Conservation (phyloP, 2,113 vertebrate species). For the Arvicanthis niloticus region DNA sequence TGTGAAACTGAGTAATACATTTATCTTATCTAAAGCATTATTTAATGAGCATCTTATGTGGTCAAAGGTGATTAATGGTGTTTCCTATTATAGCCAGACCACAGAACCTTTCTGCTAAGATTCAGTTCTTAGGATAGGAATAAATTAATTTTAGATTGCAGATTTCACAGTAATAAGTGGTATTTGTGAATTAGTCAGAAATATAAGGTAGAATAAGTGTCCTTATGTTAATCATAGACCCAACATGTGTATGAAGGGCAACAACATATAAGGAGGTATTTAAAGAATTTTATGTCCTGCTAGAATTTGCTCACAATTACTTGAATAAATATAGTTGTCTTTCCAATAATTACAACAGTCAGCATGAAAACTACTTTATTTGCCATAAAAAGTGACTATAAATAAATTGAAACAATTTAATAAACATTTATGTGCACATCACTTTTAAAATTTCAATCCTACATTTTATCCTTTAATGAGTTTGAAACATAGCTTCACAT, state of each 20-base stretch:
- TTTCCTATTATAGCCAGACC: neutral
- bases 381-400: neutral
- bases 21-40: constrained; percentile 4
- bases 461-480: neutral
- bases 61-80: neutral
- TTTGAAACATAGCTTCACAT: neutral
- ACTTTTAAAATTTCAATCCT: neutral
- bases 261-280: neutral
- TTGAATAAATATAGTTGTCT: neutral
- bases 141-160: neutral
- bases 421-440: neutral
- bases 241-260: neutral
- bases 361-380: neutral
- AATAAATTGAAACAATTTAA: neutral
- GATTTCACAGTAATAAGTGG: neutral
- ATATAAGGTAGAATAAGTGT: neutral
- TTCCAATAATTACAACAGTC: neutral
- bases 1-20: neutral
- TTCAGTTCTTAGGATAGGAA: neutral
- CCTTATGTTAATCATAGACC: neutral
- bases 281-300: neutral
- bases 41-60: neutral
- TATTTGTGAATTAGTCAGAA: neutral
- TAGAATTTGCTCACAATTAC: neutral
- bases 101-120: neutral